Base-by-base conservation (phyloP, 2,888 invertebrate species). In the Agriopis marginaria region DNA sequence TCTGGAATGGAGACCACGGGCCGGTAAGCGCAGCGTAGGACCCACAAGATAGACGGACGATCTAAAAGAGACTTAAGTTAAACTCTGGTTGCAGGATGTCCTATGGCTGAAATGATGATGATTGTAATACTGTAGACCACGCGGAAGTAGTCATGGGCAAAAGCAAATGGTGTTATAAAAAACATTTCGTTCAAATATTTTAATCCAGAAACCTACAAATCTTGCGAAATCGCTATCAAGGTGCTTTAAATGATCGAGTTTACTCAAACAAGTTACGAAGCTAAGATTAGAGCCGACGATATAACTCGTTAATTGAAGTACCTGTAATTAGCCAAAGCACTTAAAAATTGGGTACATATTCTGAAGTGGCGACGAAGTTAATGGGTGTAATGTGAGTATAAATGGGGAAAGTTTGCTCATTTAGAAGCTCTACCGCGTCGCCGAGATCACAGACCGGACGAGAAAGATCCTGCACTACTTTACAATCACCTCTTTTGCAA, bases 361-460 rank as follows among this genome's bases (percentile, higher is more conserved):
- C 84, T 78, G 75, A 76, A 81, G 82, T 78, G 82, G 81, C 84
- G 85, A 86, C 86, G 84, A 90, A 89, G 87, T 89, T 91, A 90
- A 90, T 90, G 86, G 89, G 88, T 88, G 88, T 91, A 91, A 91
- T 89, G 90, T 88, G 86, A 86, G 86, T 89, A 89, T 87, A 88
- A 92, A 92, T 93, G 92, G 88, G 88, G 83, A 91, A 93, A 93
- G 88, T 93, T 93, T 84, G 86, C 86, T 89, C 91, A 86, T 92
- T 92, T 89, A 83, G 84, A 77, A 80, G 82, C 86, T 84, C 81
- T 81, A 84, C 81, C 74, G 82, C 82, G 84, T 83, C 82, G 84
- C 79, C 79, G 79, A 77, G 82, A 77, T 81, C 83, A 76, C 79
- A 77, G 73, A 76, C 79, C 81, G 85, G 86, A 83, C 84, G 79